A percentile compares a stretch with the other conserved stretches of the same genome.
Evolutionary conservation across 2,888 invertebrate genomes (phyloP).

Genomic region (Acholoe squamosa): DNA sequence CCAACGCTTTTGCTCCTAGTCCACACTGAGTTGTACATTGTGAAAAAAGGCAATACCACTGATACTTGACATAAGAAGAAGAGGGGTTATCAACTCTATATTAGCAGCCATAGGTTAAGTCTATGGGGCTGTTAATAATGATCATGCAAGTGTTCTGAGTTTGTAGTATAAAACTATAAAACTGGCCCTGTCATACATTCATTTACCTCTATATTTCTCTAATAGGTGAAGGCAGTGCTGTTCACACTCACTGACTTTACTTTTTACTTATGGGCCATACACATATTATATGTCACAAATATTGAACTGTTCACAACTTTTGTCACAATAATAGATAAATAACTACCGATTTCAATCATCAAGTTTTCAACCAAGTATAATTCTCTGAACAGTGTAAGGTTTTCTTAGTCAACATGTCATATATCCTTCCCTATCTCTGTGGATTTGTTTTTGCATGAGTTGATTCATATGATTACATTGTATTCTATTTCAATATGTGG

Average conservation of each 20-base stretch:
- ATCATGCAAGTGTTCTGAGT: constrained; percentile 43
- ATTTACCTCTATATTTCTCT: not conserved
- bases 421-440: not conserved
- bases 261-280: too few species aligned
- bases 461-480: not conserved
- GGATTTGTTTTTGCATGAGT: constrained; percentile 27
- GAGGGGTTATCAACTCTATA: not conserved
- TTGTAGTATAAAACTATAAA: constrained; percentile 60
- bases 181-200: not conserved
- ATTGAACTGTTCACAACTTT: too few species aligned
- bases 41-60: not conserved
- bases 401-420: not conserved
- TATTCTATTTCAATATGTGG: not conserved
- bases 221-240: not conserved
- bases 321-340: too few species aligned
- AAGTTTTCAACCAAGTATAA: constrained; percentile 20
- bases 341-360: not conserved
- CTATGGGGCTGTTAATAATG: not conserved
- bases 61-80: not conserved
- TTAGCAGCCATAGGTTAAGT: constrained; percentile 27
- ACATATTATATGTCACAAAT: too few species aligned
- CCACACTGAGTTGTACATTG: not conserved
- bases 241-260: not conserved
- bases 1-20: too few species aligned
- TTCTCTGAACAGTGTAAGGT: constrained; percentile 10